Percentiles rank a stretch among this genome's conserved stretches.
phyloP scores from a whole-genome alignment of 1,140 invertebrate genomes.

The Idris sp. region DNA sequence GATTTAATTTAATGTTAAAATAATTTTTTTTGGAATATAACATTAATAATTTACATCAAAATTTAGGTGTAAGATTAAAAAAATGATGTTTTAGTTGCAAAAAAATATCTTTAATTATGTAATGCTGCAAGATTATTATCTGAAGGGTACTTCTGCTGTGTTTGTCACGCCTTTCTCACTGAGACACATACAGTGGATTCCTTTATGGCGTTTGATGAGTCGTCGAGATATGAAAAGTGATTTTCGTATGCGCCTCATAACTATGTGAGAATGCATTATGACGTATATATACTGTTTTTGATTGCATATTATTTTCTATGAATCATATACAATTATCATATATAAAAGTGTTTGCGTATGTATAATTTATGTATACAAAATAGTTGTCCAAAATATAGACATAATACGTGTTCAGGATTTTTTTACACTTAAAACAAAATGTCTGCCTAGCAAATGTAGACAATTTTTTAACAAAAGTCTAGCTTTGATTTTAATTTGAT shows the following conservation, averaged over 20 bases:
- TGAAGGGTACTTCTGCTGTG: background rate
- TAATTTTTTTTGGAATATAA: too few relatives aligned
- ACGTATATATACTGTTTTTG: conserved; percentile 17
- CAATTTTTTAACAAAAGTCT: too few relatives aligned
- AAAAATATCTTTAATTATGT: too few relatives aligned
- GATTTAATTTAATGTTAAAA: too few relatives aligned
- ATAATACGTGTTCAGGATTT: too few relatives aligned
- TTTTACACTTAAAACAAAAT: too few relatives aligned
- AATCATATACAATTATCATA: conserved; percentile 52
- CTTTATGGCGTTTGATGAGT: conserved; percentile 24
- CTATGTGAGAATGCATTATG: conserved; percentile 34
- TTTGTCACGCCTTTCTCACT: conserved; percentile 31
- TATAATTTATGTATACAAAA: conserved; percentile 10
- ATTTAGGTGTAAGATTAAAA: too few relatives aligned
- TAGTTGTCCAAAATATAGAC: too few relatives aligned
- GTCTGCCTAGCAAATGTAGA: too few relatives aligned
- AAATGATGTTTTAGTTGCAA: too few relatives aligned
- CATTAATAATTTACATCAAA: too few relatives aligned
- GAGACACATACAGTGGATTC: conserved; percentile 26
- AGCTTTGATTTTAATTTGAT: too few relatives aligned
- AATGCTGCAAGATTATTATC: conserved; percentile 27
- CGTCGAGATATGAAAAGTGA: conserved; percentile 42
- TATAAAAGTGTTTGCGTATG: conserved; percentile 37
- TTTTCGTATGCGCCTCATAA: conserved; percentile 21
- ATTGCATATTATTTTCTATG: conserved; percentile 35